Evolutionary conservation across 2,113 vertebrate genomes (phyloP).

Genomic region (Mobula hypostoma): DNA sequence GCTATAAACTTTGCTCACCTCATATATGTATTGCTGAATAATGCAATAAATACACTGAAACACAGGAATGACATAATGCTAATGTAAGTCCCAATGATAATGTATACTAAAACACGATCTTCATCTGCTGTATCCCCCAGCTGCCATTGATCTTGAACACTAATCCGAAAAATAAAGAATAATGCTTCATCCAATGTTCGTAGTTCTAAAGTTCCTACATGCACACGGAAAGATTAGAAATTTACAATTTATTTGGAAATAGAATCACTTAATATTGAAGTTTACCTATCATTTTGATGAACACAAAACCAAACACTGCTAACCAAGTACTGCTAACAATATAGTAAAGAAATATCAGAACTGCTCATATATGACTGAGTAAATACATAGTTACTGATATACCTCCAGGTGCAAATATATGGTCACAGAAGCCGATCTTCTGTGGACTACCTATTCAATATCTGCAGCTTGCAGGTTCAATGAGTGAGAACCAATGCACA

Average conservation of each 20-base stretch:
- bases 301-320: neutral
- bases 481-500: neutral
- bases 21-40: neutral
- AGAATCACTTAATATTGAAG: neutral
- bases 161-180: conserved; percentile 25
- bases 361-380: neutral
- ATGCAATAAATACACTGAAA: conserved; percentile 12
- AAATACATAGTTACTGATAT: neutral
- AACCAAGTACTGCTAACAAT: neutral
- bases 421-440: neutral
- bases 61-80: neutral
- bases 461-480: neutral
- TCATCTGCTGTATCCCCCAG: neutral
- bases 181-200: neutral
- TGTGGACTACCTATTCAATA: neutral
- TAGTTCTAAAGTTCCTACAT: neutral
- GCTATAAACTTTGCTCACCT: neutral
- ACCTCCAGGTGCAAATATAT: neutral
- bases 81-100: neutral
- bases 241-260: neutral
- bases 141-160: neutral
- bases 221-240: neutral
- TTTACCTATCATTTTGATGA: neutral
- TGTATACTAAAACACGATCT: neutral
- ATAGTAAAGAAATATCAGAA: neutral